Base-by-base conservation (phyloP, 2,797 vertebrate species). In the Spinus pinus region DNA sequence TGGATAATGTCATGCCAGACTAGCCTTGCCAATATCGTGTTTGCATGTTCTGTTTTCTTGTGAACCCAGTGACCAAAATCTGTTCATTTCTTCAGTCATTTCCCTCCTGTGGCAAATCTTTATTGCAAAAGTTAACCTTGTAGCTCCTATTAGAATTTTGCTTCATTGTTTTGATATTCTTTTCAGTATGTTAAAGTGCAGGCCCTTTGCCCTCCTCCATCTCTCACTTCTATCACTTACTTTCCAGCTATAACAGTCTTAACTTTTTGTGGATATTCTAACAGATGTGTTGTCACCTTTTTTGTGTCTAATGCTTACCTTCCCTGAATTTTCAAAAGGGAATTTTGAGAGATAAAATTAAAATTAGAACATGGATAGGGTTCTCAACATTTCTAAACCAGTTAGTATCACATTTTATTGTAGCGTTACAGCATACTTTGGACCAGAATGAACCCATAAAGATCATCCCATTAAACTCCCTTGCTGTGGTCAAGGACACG, bases 381-480 rank as follows among this genome's bases (percentile, higher is more conserved):
- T 81, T 39, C 46, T 66, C 25, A 75, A 7, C 8, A 22, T 49
- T 53, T 58, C n/a, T 56, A 28, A 81, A 24, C 9, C 54, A 42
- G 14, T 49, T 79, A 60, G 24, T 46, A 46, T 44, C n/a, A n/a
- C 30, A 28, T 58, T 23, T 75, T 85, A 7, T 10, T 69, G 2
- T 16, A 73, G 60, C 33, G 14, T 72, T 50, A 12, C 24, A 57
- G 21, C 57, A 41, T 44, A 28, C 13, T 58, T 82, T 49, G 28
- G 23, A 60, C 66, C 0, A 0, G 15, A 82, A 58, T 17, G 18
- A 41, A 17, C 9, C 13, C n/a, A 10, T 73, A 9, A 61, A 73
- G 22, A 28, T 53, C 3, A 44, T 42, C 23, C 41, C 5, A 6
- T 50, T 86, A 16, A 78, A 13, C 5, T 19, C 4, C 5, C 2